Base-by-base conservation (phyloP, 2,888 invertebrate genomes). In the Apotomis turbidana region DNA sequence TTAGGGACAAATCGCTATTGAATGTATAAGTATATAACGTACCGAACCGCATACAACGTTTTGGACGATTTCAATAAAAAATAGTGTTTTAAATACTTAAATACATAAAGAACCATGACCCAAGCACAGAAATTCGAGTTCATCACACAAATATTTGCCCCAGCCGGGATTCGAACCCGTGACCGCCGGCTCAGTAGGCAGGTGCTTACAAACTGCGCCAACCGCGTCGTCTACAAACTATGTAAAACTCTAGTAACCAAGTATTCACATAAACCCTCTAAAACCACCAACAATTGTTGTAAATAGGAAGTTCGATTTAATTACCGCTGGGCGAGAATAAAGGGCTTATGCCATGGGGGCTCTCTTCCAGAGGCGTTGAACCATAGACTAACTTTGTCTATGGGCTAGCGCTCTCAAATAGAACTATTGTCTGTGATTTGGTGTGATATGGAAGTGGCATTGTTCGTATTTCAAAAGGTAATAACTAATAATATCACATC, bases 341-440 rank as follows among this genome's bases (percentile, higher is more conserved):
- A 70, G 75, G 64, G 38, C 44, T 73, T 59, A 69, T 38, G 52
- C 69, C 58, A 69, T 70, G 38, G 62, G 68, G 66, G 72, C 72
- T 55, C 58, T 73, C 59, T 66, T 66, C 70, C 70, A 74, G 74
- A 78, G 78, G 78, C 78, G 78, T 78, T 76, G 76, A 71, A 74
- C 74, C 77, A 72, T 76, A 76, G 74, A 75, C 74, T 62, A 76
- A 68, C 77, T 77, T 79, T 78, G 78, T 78, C 76, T 77, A 76
- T 76, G 75, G 68, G 57, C 61, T 51, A 59, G 72, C 67, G 66
- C 66, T 41, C 60, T 66, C 12, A 36, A 54, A 66, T 55, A 66
- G 38, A 59, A 66, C 66, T 49, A 67, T 71, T 71, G 71, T 66
- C 62, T 76, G 59, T 61, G 38, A 66, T 63, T 58, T 62, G 66